A percentile compares a stretch with the other conserved stretches of the same genome.
These are phyloP conservation scores for Dromius quadrimaculatus DNA, from an alignment of 2,888 invertebrate genomes.

Conservation along the genomic window DNA sequence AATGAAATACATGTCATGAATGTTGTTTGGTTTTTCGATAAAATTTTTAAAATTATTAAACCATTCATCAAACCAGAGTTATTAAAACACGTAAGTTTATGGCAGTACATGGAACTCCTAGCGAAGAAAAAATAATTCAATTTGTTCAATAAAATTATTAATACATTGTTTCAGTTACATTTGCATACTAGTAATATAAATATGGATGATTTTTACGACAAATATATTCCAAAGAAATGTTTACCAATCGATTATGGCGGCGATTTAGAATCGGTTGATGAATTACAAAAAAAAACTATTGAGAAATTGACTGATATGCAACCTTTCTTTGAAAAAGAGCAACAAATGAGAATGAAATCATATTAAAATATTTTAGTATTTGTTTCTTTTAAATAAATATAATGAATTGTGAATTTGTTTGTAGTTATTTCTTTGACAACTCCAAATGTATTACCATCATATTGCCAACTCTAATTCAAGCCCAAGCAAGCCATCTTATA, in stretches of 20 bases:
- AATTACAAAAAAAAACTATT: conserved; percentile 24
- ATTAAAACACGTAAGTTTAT: conserved; percentile 64
- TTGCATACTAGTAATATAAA: conserved; percentile 72
- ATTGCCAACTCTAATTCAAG: no score
- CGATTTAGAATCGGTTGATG: conserved; percentile 62
- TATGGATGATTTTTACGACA: conserved; percentile 70
- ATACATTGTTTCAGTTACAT: conserved; percentile 68
- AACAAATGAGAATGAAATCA: conserved; percentile 16
- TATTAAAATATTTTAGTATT: background rate
- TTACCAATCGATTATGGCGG: conserved; percentile 76
- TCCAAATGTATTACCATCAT: no score
- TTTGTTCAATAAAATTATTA: background rate
- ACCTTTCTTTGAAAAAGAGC: conserved; percentile 37
- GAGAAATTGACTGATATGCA: conserved; percentile 39
- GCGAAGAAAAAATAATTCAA: background rate
- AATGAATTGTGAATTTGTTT: no score
- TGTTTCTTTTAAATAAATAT: no score
- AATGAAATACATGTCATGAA: conserved; percentile 77
- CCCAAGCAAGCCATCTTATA: no score
- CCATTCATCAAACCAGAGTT: conserved; percentile 68
- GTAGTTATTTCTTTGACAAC: no score
- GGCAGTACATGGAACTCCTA: no score
- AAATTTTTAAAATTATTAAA: conserved; percentile 65
- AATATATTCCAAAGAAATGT: conserved; percentile 70
- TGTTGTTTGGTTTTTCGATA: conserved; percentile 67